A percentile compares a stretch with the other conserved stretches of the same genome.
These are phyloP conservation scores for Lates japonicus DNA, from an alignment of 2,797 vertebrate species.

Conservation along the genomic window DNA sequence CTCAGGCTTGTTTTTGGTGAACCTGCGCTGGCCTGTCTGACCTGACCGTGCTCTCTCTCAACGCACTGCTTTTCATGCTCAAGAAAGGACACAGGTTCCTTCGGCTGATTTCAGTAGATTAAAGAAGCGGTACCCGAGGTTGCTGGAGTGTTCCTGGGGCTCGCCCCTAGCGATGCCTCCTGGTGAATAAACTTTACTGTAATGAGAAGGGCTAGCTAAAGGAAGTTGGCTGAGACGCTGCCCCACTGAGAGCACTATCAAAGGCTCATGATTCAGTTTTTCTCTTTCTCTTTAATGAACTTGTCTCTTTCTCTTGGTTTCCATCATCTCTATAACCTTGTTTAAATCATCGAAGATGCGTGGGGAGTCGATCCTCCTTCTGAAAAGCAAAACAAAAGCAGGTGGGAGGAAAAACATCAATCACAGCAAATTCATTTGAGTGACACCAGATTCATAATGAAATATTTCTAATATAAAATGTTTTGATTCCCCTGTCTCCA, in stretches of 20 bases:
- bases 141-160: background rate
- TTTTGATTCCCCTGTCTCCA: background rate
- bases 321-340: background rate
- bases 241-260: conserved; percentile 56
- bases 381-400: conserved; percentile 6
- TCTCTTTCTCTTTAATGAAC: conserved; percentile 33
- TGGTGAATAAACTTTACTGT: conserved; percentile 30
- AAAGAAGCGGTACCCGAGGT: background rate
- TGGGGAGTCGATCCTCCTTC: background rate
- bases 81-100: conserved; percentile 1
- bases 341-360: background rate
- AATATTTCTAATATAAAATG: background rate
- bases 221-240: conserved; percentile 31
- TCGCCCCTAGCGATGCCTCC: conserved; percentile 52
- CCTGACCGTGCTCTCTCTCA: background rate
- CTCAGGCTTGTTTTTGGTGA: background rate
- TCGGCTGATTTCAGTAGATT: conserved; percentile 1
- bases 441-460: conserved; percentile 14
- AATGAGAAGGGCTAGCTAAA: conserved; percentile 30
- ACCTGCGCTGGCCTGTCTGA: background rate
- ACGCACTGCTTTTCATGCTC: background rate
- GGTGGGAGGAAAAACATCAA: conserved; percentile 30
- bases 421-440: conserved; percentile 8
- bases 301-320: background rate
- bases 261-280: conserved; percentile 37